phyloP scores from a whole-genome alignment of 1,140 invertebrate species.

The Tetramorium simillimum region DNA sequence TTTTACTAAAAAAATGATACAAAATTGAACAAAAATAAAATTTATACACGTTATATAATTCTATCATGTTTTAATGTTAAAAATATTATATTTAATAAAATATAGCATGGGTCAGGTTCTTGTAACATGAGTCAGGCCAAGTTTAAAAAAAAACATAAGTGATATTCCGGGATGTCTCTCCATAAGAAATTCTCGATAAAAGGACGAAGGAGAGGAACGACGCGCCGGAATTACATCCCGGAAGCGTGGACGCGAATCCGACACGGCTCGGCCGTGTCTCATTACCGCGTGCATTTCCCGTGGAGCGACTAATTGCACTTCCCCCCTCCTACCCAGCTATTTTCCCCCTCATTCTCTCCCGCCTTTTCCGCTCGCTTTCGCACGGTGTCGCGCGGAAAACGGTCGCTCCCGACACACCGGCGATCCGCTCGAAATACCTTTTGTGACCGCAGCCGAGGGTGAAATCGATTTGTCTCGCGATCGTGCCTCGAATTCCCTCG shows the following conservation, averaged over 20 bases:
- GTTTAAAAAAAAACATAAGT: neutral
- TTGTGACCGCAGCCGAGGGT: conserved; percentile 54
- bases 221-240: conserved; percentile 55
- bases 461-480: conserved; percentile 71
- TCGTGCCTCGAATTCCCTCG: conserved; percentile 32
- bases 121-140: neutral
- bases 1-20: neutral
- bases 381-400: conserved; percentile 24
- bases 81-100: neutral
- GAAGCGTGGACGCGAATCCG: conserved; percentile 67
- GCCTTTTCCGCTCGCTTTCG: conserved; percentile 66
- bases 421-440: conserved; percentile 29
- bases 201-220: conserved; percentile 34
- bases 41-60: neutral
- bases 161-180: neutral
- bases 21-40: neutral
- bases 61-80: neutral
- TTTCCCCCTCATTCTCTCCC: conserved; percentile 37
- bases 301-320: conserved; percentile 75
- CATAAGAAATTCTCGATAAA: conserved; percentile 6
- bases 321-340: conserved; percentile 12
- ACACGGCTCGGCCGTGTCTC: conserved; percentile 65
- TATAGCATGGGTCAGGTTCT: neutral
- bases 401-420: conserved; percentile 6
- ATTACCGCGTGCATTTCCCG: conserved; percentile 77